Evolutionary conservation across 2,113 vertebrate species (phyloP).

Genomic region (Alligator mississippiensis): DNA sequence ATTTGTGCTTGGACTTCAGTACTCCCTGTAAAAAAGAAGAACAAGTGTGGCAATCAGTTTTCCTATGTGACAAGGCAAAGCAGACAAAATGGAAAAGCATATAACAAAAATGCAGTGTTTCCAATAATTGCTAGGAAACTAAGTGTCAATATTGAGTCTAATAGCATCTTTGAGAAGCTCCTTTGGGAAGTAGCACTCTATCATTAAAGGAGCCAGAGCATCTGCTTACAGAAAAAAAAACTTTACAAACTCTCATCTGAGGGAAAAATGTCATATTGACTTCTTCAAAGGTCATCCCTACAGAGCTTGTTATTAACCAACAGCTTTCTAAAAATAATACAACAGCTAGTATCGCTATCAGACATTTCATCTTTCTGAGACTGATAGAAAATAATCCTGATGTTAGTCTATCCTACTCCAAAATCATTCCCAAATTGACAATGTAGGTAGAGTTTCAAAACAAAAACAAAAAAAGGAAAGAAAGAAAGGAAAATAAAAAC

Average conservation of each 20-base stretch:
- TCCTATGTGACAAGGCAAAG: neutral
- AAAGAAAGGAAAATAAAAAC: neutral
- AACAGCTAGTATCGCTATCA: neutral
- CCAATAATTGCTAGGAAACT: neutral
- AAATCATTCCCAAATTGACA: neutral
- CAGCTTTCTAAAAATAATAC: slow-evolving; percentile 52
- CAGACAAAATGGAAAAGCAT: neutral
- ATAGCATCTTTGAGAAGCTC: neutral
- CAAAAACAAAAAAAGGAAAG: neutral
- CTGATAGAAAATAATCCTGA: slow-evolving; percentile 34
- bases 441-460: neutral
- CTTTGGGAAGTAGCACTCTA: neutral
- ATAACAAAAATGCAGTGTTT: neutral
- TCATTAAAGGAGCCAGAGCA: neutral
- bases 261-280: neutral
- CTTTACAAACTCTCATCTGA: neutral
- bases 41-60: neutral
- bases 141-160: neutral
- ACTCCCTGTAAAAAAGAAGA: neutral
- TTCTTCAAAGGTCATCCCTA: slow-evolving; percentile 26
- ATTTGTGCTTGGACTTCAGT: neutral
- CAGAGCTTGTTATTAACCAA: neutral
- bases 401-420: neutral
- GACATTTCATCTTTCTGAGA: neutral
- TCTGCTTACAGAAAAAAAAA: neutral